Evolutionary conservation across 2,113 vertebrate genomes (phyloP).

Genomic region (Ictidomys tridecemlineatus): DNA sequence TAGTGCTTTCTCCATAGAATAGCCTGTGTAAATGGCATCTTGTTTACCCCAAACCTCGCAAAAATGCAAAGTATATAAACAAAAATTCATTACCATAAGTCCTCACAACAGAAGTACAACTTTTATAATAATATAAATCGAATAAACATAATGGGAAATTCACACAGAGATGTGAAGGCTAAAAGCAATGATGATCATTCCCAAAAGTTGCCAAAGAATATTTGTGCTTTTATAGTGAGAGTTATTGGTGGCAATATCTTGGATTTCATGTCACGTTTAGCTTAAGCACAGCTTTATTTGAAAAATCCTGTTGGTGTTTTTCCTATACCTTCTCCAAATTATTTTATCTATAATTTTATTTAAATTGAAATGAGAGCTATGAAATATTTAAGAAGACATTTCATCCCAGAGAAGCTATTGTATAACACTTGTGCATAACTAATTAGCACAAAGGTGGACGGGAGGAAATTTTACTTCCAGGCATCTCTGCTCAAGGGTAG

Average conservation of each 20-base stretch:
- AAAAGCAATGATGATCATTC: slow-evolving; percentile 52
- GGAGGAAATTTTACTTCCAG: not conserved
- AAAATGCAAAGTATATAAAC: not conserved
- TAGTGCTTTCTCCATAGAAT: not conserved
- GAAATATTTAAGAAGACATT: not conserved
- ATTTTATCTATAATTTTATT: slow-evolving; percentile 40
- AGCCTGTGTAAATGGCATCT: slow-evolving; percentile 29
- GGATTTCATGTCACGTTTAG: not conserved
- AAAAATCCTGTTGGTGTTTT: not conserved
- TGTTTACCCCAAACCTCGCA: slow-evolving; percentile 19
- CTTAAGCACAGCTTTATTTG: not conserved
- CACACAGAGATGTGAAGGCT: not conserved
- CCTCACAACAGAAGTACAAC: not conserved
- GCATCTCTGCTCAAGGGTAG: not conserved
- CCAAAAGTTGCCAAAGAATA: slow-evolving; percentile 19
- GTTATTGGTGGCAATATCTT: not conserved
- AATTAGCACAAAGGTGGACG: not conserved
- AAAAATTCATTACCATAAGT: not conserved
- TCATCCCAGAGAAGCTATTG: not conserved
- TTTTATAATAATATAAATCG: slow-evolving; percentile 33
- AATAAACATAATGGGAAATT: not conserved
- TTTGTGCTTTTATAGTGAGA: not conserved
- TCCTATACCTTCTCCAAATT: not conserved
- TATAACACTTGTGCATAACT: not conserved
- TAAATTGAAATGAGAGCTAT: not conserved